Percentiles rank a stretch among this genome's conserved stretches.
These are phyloP conservation scores for Ursus arctos DNA, from an alignment of 2,113 vertebrate genomes.

Conservation along the genomic window DNA sequence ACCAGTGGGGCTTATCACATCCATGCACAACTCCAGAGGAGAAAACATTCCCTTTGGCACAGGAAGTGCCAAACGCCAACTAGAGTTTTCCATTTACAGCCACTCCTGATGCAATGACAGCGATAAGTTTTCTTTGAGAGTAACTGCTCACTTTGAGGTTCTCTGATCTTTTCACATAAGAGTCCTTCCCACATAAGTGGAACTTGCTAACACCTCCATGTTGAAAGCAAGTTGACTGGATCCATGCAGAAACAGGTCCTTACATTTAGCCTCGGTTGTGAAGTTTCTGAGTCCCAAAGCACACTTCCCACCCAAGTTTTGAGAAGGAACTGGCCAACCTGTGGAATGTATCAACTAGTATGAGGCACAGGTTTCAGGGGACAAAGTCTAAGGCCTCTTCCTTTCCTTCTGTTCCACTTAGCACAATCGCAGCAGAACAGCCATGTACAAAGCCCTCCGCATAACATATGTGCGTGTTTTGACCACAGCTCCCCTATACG, in stretches of 20 bases:
- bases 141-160: neutral
- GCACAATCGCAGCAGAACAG: neutral
- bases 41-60: neutral
- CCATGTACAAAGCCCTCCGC: neutral
- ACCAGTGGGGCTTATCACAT: neutral
- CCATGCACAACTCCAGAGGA: neutral
- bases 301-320: neutral
- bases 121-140: neutral
- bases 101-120: neutral
- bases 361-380: neutral
- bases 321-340: neutral
- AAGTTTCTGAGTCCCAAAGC: neutral
- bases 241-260: neutral
- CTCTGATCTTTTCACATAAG: neutral
- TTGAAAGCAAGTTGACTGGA: neutral
- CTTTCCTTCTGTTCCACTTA: neutral
- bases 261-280: neutral
- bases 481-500: neutral
- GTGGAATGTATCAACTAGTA: neutral
- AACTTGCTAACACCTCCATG: neutral
- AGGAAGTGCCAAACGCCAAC: neutral
- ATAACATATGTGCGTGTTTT: neutral
- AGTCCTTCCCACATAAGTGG: neutral
- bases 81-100: neutral
- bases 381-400: neutral